Conservation (phyloP, 2,888 invertebrate species). For the Oeneis ivallda region DNA sequence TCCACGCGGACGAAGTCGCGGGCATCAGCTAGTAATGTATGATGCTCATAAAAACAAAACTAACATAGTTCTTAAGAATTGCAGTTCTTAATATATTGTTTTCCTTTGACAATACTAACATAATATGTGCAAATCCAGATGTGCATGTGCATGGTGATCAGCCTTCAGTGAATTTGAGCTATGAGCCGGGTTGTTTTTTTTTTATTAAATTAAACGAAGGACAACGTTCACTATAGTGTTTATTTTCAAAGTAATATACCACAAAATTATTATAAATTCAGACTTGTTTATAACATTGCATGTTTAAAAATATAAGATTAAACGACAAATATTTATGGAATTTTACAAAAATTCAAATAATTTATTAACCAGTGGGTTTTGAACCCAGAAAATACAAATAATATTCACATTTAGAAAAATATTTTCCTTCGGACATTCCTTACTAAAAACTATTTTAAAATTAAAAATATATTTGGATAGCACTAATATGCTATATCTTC, state of each 20-base stretch:
- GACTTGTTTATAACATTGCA: conserved; percentile 7
- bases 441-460: too few relatives aligned
- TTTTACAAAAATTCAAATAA: neutral
- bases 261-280: conserved; percentile 12
- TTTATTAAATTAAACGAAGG: conserved; percentile 1
- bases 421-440: neutral
- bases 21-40: neutral
- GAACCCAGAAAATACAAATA: neutral
- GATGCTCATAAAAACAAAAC: neutral
- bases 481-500: neutral
- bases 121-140: neutral
- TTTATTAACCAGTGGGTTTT: neutral
- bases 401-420: neutral
- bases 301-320: neutral
- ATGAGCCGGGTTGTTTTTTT: neutral
- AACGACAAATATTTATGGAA: too few relatives aligned
- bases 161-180: neutral
- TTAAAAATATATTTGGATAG: too few relatives aligned
- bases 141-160: neutral
- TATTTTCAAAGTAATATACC: conserved; percentile 3
- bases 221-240: neutral
- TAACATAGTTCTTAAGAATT: neutral
- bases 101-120: neutral
- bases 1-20: too few relatives aligned
- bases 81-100: neutral